These are phyloP conservation scores for Myiozetetes cayanensis DNA, from an alignment of 2,113 vertebrate genomes.

Conservation along the genomic window DNA sequence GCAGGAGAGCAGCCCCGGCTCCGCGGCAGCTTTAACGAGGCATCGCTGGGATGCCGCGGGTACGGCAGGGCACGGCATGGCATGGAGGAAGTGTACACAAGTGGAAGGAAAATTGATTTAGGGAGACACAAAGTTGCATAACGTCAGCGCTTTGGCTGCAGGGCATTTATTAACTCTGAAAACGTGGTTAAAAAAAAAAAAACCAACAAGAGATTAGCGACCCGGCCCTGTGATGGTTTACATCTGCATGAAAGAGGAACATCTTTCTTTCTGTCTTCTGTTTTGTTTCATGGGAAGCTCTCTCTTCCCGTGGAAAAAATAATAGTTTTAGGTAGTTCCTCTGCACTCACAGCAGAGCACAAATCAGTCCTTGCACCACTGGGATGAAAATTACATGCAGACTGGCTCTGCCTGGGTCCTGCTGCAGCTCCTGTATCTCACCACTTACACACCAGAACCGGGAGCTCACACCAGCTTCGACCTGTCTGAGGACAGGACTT, in stretches of 20 bases:
- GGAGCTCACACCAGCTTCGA: neutral
- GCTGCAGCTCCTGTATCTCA: neutral
- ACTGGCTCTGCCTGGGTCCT: neutral
- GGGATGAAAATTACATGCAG: neutral
- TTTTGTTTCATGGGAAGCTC: neutral
- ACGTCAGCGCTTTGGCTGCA: neutral
- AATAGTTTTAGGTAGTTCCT: neutral
- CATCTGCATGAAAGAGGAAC: neutral
- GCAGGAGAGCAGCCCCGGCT: neutral
- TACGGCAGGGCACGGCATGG: neutral
- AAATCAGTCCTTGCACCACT: neutral
- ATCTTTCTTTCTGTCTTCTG: neutral
- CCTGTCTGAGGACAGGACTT: neutral
- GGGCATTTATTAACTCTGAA: neutral
- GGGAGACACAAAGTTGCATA: neutral
- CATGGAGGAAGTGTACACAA: neutral
- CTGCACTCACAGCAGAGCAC: too few species aligned
- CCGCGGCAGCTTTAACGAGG: neutral
- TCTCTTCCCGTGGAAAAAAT: neutral
- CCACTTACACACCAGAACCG: neutral
- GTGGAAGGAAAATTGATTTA: slow-evolving; percentile 26
- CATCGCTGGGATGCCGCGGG: neutral
- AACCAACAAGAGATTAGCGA: neutral
- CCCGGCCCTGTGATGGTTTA: neutral
- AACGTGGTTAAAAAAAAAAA: neutral